Percentiles rank a stretch among this genome's conserved stretches.
Evolutionary conservation across 2,797 vertebrate species (phyloP).

Genomic region (Chaetophractus vellerosus): DNA sequence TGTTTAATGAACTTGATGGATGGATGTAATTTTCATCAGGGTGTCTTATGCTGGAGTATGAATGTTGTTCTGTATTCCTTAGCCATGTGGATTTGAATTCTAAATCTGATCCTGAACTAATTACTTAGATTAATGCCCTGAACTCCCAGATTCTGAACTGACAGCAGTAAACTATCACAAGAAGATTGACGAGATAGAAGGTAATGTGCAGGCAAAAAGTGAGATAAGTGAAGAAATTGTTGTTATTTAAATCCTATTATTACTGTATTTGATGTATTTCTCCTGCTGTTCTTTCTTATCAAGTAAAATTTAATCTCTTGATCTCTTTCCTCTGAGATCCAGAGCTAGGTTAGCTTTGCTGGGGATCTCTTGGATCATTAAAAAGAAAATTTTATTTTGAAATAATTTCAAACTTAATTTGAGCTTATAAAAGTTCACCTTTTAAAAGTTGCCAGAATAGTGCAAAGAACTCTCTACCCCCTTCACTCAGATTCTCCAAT

Average conservation of each 20-base stretch:
- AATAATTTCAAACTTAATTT: constrained; percentile 12
- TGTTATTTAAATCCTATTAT: constrained; percentile 5
- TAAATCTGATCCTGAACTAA: neutral
- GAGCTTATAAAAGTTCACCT: too few species aligned
- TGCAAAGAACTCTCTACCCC: neutral
- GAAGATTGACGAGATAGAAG: neutral
- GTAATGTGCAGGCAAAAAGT: neutral
- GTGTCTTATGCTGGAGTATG: neutral
- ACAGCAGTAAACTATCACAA: neutral
- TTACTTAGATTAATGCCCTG: constrained; percentile 3
- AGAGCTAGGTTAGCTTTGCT: constrained; percentile 51
- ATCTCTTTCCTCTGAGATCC: constrained; percentile 24
- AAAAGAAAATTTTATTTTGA: constrained; percentile 11
- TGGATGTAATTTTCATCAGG: neutral
- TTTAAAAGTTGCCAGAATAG: neutral
- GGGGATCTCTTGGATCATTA: neutral
- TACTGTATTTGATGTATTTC: neutral
- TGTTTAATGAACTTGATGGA: neutral
- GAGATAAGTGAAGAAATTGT: neutral
- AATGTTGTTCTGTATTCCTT: neutral
- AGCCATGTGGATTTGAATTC: neutral
- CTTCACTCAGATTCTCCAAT: neutral
- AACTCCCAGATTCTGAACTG: neutral
- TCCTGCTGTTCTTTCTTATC: neutral
- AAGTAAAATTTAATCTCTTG: constrained; percentile 26